Base-by-base conservation (phyloP, 1,140 invertebrate species). In the Cherax quadricarinatus region DNA sequence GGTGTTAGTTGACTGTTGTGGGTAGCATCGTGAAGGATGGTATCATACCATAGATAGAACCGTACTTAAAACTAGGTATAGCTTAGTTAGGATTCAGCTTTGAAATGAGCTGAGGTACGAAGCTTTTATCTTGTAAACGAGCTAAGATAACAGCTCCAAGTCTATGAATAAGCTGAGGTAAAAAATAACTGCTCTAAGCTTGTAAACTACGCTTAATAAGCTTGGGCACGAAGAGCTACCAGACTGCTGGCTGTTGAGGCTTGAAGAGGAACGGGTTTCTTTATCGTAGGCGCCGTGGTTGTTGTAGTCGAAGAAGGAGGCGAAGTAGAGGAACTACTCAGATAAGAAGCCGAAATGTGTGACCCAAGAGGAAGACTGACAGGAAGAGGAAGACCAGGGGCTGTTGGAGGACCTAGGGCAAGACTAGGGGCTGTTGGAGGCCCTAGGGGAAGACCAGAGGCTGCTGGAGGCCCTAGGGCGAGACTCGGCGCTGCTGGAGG, bases 221-320 rank as follows among this genome's bases (percentile, higher is more conserved):
- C 85, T n/a, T 92, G 91, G 51, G 86, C 86, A 16, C 86, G 78
- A 6, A 92, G 91, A 48, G 91, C 86, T 12, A 88, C 91, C 14
- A 84, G 66, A 66, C 79, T 79, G 9, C 79, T 79, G 9, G 91
- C 79, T 21, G 86, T 83, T 21, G 91, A 83, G n/a, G 91, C 80
- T 0, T 86, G 91, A 41, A 92, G 86, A 4, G 91, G 91, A 21
- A 92, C 91, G 0, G 91, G 91, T 78, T 92, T 92, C 86, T 92
- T 92, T 60, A 92, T 87, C 21, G 83, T 48, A 4, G 82, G 30
- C 57, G 51, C 51, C 51, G 84, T 14, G 57, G 84, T 53, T 30
- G 80, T 79, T 53, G 70, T 62, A 53, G 83, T 79, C 14, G 53
- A n/a, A 4, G 84, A 75, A 24, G 70, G 82, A 4, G 89, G 70